Evolutionary conservation across 2,113 vertebrate genomes (phyloP).

Genomic region (Todiramphus saurophagus): DNA sequence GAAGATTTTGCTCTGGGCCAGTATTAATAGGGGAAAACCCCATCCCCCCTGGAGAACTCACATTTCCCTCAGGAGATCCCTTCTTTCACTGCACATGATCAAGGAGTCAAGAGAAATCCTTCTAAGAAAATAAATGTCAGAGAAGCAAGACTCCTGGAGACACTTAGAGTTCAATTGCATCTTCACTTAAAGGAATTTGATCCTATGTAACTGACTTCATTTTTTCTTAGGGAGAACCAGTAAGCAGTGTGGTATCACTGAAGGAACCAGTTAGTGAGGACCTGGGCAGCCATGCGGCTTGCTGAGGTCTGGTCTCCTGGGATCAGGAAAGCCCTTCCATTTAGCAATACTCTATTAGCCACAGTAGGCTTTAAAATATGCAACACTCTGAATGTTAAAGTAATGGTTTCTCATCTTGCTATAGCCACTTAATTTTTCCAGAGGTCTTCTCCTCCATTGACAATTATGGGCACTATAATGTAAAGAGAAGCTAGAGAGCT

Average conservation of each 20-base stretch:
- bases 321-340: neutral
- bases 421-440: neutral
- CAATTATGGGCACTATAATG: neutral
- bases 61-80: neutral
- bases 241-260: neutral
- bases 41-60: neutral
- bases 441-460: neutral
- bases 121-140: neutral
- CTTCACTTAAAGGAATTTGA: neutral
- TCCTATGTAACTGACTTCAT: neutral
- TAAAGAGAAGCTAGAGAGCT: neutral
- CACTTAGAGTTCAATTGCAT: neutral
- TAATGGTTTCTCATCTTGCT: neutral
- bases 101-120: neutral
- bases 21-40: neutral
- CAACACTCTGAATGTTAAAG: neutral
- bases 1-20: neutral
- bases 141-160: neutral
- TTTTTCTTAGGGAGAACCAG: neutral
- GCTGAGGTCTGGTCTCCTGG: neutral
- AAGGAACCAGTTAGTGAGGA: neutral
- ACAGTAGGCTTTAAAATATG: neutral
- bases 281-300: fast-evolving
- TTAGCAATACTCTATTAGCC: neutral
- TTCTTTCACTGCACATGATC: neutral